These are phyloP conservation scores for Grapholita molesta DNA, from an alignment of 1,140 invertebrate species.

Conservation along the genomic window DNA sequence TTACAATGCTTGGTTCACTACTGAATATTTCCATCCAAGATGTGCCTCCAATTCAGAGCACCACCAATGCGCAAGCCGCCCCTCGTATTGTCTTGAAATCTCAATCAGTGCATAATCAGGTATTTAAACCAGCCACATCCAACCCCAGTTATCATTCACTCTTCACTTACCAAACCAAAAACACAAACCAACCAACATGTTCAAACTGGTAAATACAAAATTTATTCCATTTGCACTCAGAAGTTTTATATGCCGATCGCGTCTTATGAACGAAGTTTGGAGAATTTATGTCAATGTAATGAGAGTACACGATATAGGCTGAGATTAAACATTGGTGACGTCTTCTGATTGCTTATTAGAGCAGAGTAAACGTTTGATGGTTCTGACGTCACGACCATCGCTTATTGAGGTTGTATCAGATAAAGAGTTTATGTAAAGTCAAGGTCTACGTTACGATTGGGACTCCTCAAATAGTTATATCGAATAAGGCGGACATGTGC, in stretches of 20 bases:
- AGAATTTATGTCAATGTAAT: background rate
- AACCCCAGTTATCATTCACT: constrained; percentile 44
- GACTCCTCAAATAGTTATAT: too few relatives aligned
- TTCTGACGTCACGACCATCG: background rate
- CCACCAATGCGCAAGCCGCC: constrained; percentile 43
- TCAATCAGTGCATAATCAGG: constrained; percentile 28
- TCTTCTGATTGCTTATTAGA: background rate
- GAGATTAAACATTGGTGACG: background rate
- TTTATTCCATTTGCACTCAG: background rate
- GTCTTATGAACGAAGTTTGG: background rate
- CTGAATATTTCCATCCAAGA: constrained; percentile 35
- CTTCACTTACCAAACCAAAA: constrained; percentile 29
- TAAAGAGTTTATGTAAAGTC: too few relatives aligned
- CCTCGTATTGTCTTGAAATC: constrained; percentile 37
- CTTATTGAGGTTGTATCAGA: background rate
- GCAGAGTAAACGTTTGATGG: background rate
- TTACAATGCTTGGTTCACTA: constrained; percentile 24
- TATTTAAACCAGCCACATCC: constrained; percentile 51
- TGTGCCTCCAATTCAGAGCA: constrained; percentile 65
- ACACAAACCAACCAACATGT: constrained; percentile 46
- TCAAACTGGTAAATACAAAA: constrained; percentile 54
- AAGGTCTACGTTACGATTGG: too few relatives aligned
- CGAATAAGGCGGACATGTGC: too few relatives aligned
- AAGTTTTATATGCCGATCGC: background rate
- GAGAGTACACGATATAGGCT: background rate